These are phyloP conservation scores for Theropithecus gelada DNA, from an alignment of 2,113 vertebrate species.

Conservation along the genomic window DNA sequence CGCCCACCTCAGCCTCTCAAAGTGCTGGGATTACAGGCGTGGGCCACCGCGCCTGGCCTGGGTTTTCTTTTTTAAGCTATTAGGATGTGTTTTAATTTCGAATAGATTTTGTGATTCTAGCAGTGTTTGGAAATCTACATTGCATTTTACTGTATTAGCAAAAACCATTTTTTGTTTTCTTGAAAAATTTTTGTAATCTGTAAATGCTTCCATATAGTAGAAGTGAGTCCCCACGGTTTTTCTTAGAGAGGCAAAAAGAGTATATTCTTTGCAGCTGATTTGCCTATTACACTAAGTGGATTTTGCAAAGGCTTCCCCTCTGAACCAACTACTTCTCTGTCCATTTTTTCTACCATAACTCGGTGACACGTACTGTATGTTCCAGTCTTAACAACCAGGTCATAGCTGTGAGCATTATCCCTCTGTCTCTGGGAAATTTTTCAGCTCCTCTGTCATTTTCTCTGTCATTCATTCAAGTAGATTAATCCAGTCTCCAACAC, in stretches of 20 bases:
- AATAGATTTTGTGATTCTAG: not conserved
- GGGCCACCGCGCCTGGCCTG: too few relatives aligned
- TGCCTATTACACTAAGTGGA: not conserved
- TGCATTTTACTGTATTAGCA: not conserved
- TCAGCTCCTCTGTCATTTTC: not conserved
- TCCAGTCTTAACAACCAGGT: not conserved
- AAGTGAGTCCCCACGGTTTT: not conserved
- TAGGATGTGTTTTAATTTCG: not conserved
- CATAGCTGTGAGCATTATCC: not conserved
- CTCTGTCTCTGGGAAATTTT: not conserved
- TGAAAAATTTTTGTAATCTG: not conserved
- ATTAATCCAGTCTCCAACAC: accelerated
- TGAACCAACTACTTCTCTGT: not conserved
- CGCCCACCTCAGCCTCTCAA: too few relatives aligned
- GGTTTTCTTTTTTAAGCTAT: not conserved
- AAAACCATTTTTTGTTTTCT: not conserved
- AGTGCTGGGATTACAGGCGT: too few relatives aligned
- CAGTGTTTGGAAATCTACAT: not conserved
- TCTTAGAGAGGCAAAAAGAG: not conserved
- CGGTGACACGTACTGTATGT: accelerated
- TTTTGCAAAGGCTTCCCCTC: not conserved
- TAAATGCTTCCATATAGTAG: not conserved
- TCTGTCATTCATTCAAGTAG: not conserved
- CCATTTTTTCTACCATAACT: not conserved
- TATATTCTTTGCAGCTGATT: not conserved